Evolutionary conservation across 1,140 invertebrate species (phyloP), one percentile per base, ranked within the genome.

Genomic region (Teleogryllus occipitalis): DNA sequence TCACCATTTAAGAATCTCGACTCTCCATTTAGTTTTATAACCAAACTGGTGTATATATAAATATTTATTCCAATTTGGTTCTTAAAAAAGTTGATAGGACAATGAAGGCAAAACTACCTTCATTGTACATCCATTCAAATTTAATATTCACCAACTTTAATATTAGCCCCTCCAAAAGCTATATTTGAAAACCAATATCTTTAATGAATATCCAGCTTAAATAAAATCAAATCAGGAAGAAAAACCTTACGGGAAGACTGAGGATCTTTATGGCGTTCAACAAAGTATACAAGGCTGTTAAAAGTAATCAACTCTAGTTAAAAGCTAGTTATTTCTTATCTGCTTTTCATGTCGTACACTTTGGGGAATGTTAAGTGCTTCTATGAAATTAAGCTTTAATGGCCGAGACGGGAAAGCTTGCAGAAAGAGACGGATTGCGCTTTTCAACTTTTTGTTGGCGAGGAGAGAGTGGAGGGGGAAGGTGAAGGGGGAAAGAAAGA

Each of bases 341-440:
- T 65, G 54, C 54, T 18, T 65, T 65, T 65, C 54, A 7, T 65
- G 54, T 65, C 54, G 54, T 65, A 65, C 54, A 65, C 54, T 65
- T 65, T 65, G 54, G 54, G 54, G 54, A 65, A 65, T 65, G 54
- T 65, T 65, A 65, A 65, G 54, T 14, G 54, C 54, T 65, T 65
- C 54, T 65, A 65, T 65, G 54, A 65, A 65, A 65, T 65, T 65
- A 65, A 65, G 54, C 54, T 65, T 65, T 65, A 65, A 65, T 65
- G 54, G 54, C 54, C 54, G 2, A 65, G 54, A 65, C 54, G 54
- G 54, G 54, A 65, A 7, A 65, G 18, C 18, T 18, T 65, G 27
- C 18, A 65, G 54, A 65, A 65, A 65, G 54, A 65, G 54, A 65
- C 54, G 54, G 54, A 65, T 65, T 65, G 54, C 54, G 54, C 54